Conservation (phyloP, 1,140 invertebrate genomes). For the Dreissena rostriformis region DNA sequence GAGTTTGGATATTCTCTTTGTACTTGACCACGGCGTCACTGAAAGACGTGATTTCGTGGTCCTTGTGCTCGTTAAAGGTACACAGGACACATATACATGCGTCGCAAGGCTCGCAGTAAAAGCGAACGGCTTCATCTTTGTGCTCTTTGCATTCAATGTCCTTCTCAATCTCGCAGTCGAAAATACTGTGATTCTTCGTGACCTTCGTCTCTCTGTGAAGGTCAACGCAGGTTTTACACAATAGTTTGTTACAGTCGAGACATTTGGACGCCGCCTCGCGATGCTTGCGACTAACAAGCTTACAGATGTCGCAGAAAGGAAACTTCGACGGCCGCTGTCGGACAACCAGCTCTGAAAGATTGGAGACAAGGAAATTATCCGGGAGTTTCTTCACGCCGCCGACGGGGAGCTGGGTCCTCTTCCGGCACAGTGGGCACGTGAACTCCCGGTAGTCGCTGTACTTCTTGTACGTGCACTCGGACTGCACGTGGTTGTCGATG, state of each 20-base stretch:
- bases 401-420: conserved; percentile 81
- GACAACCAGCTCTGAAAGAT: conserved; percentile 79
- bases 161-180: conserved; percentile 82
- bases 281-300: conserved; percentile 79
- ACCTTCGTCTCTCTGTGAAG: conserved; percentile 81
- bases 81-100: conserved; percentile 81
- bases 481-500: conserved; percentile 80
- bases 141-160: conserved; percentile 82
- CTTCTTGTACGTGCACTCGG: conserved; percentile 81
- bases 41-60: conserved; percentile 81
- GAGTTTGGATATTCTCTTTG: conserved; percentile 78
- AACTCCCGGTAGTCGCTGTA: conserved; percentile 82
- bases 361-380: conserved; percentile 82
- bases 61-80: conserved; percentile 82
- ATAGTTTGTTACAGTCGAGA: conserved; percentile 81
- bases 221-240: conserved; percentile 80
- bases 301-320: conserved; percentile 82
- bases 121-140: conserved; percentile 80
- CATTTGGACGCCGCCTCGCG: conserved; percentile 81
- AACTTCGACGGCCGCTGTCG: conserved; percentile 79
- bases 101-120: conserved; percentile 82
- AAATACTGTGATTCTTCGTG: conserved; percentile 80
- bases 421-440: conserved; percentile 82
- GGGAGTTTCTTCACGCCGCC: conserved; percentile 82
- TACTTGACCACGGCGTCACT: conserved; percentile 80